These are phyloP conservation scores for Mycteria americana DNA, from an alignment of 2,797 vertebrate species.

Conservation along the genomic window DNA sequence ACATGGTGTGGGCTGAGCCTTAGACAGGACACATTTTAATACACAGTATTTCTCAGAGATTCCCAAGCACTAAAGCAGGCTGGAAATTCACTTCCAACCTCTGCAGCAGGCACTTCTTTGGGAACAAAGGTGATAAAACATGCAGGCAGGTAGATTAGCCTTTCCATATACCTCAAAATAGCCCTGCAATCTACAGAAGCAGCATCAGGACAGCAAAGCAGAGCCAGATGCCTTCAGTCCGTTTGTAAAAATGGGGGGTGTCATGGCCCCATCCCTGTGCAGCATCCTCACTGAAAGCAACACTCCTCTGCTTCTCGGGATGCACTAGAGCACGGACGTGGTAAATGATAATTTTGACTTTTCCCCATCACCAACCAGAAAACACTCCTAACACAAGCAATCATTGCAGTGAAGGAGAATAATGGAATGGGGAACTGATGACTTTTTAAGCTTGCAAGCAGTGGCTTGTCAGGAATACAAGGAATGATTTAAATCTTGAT, in stretches of 20 bases:
- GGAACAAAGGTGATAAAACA: neutral
- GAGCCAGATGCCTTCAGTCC: neutral
- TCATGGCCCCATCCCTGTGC: neutral
- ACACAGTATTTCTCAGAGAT: neutral
- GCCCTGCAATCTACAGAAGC: neutral
- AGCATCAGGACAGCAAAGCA: neutral
- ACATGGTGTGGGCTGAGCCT: neutral
- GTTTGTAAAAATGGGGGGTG: neutral
- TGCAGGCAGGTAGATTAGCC: neutral
- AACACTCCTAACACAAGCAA: neutral
- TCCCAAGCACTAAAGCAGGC: neutral
- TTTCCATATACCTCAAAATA: neutral
- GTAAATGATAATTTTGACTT: neutral
- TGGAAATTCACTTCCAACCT: neutral
- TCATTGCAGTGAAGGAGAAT: neutral
- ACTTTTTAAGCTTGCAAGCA: neutral
- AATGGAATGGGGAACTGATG: neutral
- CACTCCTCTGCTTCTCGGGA: neutral
- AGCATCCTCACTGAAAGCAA: neutral
- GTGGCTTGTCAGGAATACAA: neutral
- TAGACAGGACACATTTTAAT: neutral
- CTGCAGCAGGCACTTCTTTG: neutral
- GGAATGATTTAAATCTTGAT: neutral
- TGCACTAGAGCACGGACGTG: neutral
- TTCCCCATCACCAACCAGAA: neutral